Evolutionary conservation across 2,113 vertebrate genomes (phyloP).

Genomic region (Amblyopsis rosae): DNA sequence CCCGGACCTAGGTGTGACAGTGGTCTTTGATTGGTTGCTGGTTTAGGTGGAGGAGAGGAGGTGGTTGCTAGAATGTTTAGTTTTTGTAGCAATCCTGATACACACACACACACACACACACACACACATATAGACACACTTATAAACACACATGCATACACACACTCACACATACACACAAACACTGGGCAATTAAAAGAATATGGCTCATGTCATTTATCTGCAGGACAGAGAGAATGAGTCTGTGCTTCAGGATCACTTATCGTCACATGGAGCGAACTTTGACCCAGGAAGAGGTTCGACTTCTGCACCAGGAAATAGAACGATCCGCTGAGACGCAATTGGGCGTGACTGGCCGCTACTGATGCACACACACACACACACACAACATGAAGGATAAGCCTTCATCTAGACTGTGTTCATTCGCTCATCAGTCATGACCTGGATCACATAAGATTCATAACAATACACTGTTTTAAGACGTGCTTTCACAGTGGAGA

Average conservation of each 20-base stretch:
- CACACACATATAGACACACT: not conserved
- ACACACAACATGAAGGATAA: not conserved
- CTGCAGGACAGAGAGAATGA: conserved; percentile 83
- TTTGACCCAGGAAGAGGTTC: conserved; percentile 85
- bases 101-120: not conserved
- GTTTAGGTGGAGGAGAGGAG: too few species aligned
- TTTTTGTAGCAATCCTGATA: not conserved
- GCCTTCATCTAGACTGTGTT: too few species aligned
- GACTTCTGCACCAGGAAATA: conserved; percentile 79
- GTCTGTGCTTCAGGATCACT: conserved; percentile 88
- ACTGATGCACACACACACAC: conserved; percentile 60
- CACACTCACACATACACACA: not conserved
- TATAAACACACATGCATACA: not conserved
- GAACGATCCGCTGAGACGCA: conserved; percentile 73
- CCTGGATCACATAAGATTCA: too few species aligned
- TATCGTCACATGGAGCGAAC: conserved; percentile 94
- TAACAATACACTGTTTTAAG: too few species aligned
- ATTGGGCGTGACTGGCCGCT: conserved; percentile 87
- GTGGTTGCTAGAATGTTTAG: too few species aligned
- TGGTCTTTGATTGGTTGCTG: too few species aligned
- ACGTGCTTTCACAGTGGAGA: too few species aligned
- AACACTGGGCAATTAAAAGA: not conserved
- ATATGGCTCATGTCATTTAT: not conserved
- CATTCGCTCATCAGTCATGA: too few species aligned
- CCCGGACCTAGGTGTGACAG: too few species aligned